Percentiles rank a stretch among this genome's conserved stretches.
phyloP scores from a whole-genome alignment of 2,888 invertebrate genomes.

The Cheilosia impressa region DNA sequence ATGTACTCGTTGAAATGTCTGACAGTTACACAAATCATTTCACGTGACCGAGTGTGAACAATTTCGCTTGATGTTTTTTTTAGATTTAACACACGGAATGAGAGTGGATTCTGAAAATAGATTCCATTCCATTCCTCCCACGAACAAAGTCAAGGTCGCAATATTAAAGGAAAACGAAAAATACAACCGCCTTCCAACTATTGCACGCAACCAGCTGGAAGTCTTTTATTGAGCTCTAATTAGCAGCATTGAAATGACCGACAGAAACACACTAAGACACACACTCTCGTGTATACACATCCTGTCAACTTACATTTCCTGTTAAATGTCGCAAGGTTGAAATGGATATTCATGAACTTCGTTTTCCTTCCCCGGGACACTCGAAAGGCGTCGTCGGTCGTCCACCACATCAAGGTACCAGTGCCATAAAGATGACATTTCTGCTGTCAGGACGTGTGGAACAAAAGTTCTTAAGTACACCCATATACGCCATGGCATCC shows the following conservation, averaged over 20 bases:
- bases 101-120: conserved; percentile 27
- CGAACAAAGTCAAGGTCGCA: conserved; percentile 13
- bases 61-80: not conserved
- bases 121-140: not conserved
- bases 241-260: conserved; percentile 19
- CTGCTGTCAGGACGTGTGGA: not conserved
- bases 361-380: not conserved
- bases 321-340: conserved; percentile 2
- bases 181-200: too few relatives aligned
- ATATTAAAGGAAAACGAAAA: not conserved
- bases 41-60: conserved; percentile 29
- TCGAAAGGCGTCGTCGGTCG: conserved; percentile 3
- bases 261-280: too few relatives aligned
- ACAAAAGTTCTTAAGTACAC: not conserved
- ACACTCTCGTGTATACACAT: not conserved
- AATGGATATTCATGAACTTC: not conserved
- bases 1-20: conserved; percentile 5
- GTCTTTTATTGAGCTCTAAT: conserved; percentile 43
- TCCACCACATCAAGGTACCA: conserved; percentile 9
- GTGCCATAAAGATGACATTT: conserved; percentile 28
- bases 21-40: conserved; percentile 42
- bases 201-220: conserved; percentile 19
- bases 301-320: conserved; percentile 13
- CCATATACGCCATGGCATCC: not conserved
- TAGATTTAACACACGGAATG: conserved; percentile 8